Base-by-base conservation (phyloP, 2,113 vertebrate genomes). In the Gopherus evgoodei region DNA sequence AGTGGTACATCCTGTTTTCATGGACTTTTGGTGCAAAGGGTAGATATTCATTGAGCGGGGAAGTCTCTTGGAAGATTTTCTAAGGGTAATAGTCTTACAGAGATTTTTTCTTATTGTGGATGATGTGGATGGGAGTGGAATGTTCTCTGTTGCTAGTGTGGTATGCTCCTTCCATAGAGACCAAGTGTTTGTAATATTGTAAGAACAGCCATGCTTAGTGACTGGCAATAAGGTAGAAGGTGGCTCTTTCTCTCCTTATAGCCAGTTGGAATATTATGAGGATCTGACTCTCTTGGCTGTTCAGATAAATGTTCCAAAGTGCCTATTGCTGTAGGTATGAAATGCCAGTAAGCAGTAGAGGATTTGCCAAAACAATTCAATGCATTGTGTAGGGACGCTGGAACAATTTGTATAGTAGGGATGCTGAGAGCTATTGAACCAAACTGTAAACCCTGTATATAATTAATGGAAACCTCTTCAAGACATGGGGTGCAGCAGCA, bases 81-180 rank as follows among this genome's bases (percentile, higher is more conserved):
- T 59, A 54, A 85, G 57, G 16, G n/a, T 80, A 93, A 56, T 31
- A 90, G 69, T 47, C 29, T 81, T 89, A 82, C 42, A 69, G 54
- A 54, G 62, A 84, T 56, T 83, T 65, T 25, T 22, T 29, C 88
- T 82, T 91, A 0, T 93, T 93, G 90, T 83, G 85, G 94, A 95
- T 44, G 0, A 11, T 95, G 62, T 1, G 90, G 97, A 10, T 90
- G 89, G 81, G 89, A 91, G 81, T 92, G 94, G 94, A 97, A 96
- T 95, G 95, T 94, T 76, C 88, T 86, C 75, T 44, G 75, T 86
- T 97, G 97, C 96, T 96, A 96, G 13, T 97, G 93, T 96, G 96
- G 93, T 96, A 89, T 96, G 90, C 95, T 91, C 95, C 96, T 95
- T 96, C 96, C 95, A 93, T 97, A 96, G 97, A 97, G 96, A 97